These are phyloP conservation scores for Microtus pennsylvanicus DNA, from an alignment of 2,113 vertebrate species.

Conservation along the genomic window DNA sequence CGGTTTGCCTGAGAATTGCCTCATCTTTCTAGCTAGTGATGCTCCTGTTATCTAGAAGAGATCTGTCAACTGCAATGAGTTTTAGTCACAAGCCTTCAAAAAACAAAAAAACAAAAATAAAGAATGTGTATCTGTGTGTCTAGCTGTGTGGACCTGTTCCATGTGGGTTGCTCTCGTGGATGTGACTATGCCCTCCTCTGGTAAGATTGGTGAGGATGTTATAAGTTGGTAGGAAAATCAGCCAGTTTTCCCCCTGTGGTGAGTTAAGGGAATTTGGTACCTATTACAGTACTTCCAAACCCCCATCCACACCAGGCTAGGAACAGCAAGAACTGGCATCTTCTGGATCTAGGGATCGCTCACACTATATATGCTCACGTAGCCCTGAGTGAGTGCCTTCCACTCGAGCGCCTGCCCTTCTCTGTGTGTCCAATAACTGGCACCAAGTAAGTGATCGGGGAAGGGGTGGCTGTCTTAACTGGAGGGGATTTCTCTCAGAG, in stretches of 20 bases:
- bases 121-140: neutral
- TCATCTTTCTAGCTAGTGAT: neutral
- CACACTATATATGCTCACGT: fast-evolving
- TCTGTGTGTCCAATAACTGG: neutral
- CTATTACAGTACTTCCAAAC: neutral
- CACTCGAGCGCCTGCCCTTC: neutral
- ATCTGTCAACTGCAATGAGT: neutral
- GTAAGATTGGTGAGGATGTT: neutral
- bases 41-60: neutral
- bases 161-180: neutral
- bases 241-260: neutral
- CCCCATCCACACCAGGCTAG: neutral
- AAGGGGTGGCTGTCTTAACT: neutral
- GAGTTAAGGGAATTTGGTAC: neutral
- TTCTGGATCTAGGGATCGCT: neutral
- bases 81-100: neutral
- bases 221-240: neutral
- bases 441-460: neutral
- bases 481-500: neutral
- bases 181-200: neutral
- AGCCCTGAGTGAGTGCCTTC: neutral
- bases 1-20: neutral
- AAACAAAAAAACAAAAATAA: neutral
- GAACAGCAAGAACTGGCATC: fast-evolving
- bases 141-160: neutral